Evolutionary conservation across 1,140 invertebrate genomes (phyloP), one percentile per base, ranked within the genome.

Genomic region (Drosophila sp.): DNA sequence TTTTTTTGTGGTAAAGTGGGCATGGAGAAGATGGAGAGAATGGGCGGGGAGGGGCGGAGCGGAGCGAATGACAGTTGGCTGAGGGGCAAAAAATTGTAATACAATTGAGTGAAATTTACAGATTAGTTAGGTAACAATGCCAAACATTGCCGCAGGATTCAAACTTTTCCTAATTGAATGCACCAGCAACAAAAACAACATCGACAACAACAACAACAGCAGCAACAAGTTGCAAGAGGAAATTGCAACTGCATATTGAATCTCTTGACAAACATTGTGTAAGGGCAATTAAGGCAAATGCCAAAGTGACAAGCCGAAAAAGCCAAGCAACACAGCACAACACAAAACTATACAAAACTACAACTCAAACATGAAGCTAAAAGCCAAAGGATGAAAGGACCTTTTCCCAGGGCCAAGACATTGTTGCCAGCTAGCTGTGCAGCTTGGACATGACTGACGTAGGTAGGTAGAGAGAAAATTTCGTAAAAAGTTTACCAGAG

Each of bases 201-300:
- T 27, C 50, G 66, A 47, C 29, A 62, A 25, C 23, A 47, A 56
- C 23, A 47, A 10, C 35, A 60, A 60, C 11, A 55, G 54, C 47
- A 47, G 40, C 38, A 62, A 47, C 30, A 33, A 56, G 55, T 50
- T 50, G 23, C 44, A 54, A 70, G 50, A 76, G 70, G 60, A 67
- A 58, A 17, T 58, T 7, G 29, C 25, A 11, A 10, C 35, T 10
- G 35, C 30, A 77, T 76, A 66, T 68, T 80, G 78, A 71, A 80
- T 78, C 62, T 64, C 60, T 57, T 66, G 55, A 71, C 72, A 80
- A 80, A 80, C 78, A 80, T 80, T 80, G 78, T 80, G 78, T 76
- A 71, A 76, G 80, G 78, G 78, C 78, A 80, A 80, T 80, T 80
- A 80, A 72, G 61, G 68, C 69, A 77, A 81, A 81, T 80, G 70